Conservation (phyloP, 2,888 invertebrate genomes). For the Trichogramma evanescens region DNA sequence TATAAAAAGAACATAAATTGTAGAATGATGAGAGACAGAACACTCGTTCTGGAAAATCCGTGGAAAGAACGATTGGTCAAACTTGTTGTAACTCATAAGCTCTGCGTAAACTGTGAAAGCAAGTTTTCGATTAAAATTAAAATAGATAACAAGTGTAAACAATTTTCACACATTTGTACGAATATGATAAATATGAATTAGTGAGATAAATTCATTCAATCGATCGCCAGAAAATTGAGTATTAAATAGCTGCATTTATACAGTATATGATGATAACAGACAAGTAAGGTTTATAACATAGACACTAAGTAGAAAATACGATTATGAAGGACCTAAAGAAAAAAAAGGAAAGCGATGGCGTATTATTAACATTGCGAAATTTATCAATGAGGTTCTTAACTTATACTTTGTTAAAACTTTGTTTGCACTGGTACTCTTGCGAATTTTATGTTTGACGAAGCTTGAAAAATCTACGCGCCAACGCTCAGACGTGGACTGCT, state of each 20-base stretch:
- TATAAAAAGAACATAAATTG: not conserved
- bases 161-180: not conserved
- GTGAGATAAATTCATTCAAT: not conserved
- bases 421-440: conserved; percentile 1
- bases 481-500: conserved; percentile 19
- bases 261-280: conserved; percentile 31
- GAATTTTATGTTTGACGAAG: conserved; percentile 9
- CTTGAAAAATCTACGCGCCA: conserved; percentile 1
- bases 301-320: conserved; percentile 25
- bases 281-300: conserved; percentile 20
- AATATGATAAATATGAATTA: conserved; percentile 14
- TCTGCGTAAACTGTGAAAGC: conserved; percentile 8
- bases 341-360: conserved; percentile 23
- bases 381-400: not conserved
- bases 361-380: conserved; percentile 21
- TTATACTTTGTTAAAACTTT: not conserved
- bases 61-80: conserved; percentile 18
- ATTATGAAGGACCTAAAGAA: conserved; percentile 34
- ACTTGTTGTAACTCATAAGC: conserved; percentile 20
- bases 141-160: not conserved
- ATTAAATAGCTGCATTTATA: conserved; percentile 39
- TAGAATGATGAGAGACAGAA: not conserved
- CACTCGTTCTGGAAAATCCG: conserved; percentile 5
- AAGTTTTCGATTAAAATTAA: not conserved
- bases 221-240: conserved; percentile 32